These are phyloP conservation scores for Narcine bancroftii DNA, from an alignment of 2,113 vertebrate species.

Conservation along the genomic window DNA sequence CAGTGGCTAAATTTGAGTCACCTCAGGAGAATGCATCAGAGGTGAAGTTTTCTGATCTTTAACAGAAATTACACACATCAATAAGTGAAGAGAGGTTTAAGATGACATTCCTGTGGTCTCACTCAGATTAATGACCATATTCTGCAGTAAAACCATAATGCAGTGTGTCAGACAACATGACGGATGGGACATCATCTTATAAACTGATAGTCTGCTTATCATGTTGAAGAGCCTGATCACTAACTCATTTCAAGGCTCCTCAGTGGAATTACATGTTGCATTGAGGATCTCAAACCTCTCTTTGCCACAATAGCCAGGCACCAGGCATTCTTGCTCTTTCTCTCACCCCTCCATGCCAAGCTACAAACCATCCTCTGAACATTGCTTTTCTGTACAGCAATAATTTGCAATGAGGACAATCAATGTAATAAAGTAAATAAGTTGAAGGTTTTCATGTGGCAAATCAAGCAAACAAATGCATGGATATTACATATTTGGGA, in stretches of 20 bases:
- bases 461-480: too few relatives aligned
- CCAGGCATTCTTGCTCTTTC: background rate
- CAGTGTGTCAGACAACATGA: background rate
- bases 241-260: background rate
- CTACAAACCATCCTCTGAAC: background rate
- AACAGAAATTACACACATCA: background rate
- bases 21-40: background rate
- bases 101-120: constrained; percentile 9
- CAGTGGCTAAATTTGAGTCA: background rate
- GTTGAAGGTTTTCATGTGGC: background rate
- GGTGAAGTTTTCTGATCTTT: constrained; percentile 2
- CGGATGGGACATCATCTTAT: background rate
- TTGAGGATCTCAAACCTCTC: background rate
- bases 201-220: constrained; percentile 6
- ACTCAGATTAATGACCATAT: constrained; percentile 17
- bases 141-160: constrained; percentile 4
- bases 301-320: background rate
- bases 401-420: background rate
- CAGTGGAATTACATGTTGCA: constrained; percentile 15
- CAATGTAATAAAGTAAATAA: background rate
- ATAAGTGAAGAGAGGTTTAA: constrained; percentile 9
- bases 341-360: background rate
- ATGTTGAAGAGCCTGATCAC: constrained; percentile 8
- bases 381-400: background rate
- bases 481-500: too few relatives aligned